Evolutionary conservation across 2,113 vertebrate genomes (phyloP), one percentile per base, ranked within the genome.

Genomic region (Lepus timidus): DNA sequence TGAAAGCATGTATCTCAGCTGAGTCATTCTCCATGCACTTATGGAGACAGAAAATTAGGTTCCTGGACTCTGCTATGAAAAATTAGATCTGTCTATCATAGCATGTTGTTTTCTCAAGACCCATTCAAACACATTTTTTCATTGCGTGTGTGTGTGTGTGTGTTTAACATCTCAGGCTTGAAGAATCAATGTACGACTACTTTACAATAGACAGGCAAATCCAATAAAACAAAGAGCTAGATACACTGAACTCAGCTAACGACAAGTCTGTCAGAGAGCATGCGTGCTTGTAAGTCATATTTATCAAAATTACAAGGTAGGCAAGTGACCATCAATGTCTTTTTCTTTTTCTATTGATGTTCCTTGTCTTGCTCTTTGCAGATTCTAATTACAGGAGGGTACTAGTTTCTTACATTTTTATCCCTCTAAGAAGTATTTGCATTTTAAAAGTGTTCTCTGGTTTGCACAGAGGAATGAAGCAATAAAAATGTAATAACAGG

Each of bases 11-110:
- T 71, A 36, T 93, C 79, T 97, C 86, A 3, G 0, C 22, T 29
- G 85, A 97, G 17, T 33, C 75, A 51, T 0, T 0, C 74, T 71
- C 44, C 76, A 85, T 39, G 7, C 88, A 36, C 83, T 36, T 13
- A 93, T 87, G 8, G 94, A 36, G 58, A 71, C 14, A 70, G 95
- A 89, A 97, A 83, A 96, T 4, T n/a, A 79, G 44, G 84, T 83
- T 97, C 67, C 91, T 93, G 75, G 95, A 68, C 90, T 92, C 62
- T 91, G 10, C 4, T 92, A 51, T 36, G 92, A 52, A 36, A 16
- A 92, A 94, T 4, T 0, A 25, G 27, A 86, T 88, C 71, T 33
- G 80, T 85, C 4, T 64, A 62, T 92, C 0, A 3, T 96, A 97
- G 94, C 6, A 91, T 90, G 83, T 5, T 25, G 6, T 23, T n/a